Percentiles rank a stretch among this genome's conserved stretches.
Conservation (phyloP, 1,140 invertebrate genomes). For the Listronotus oregonensis region DNA sequence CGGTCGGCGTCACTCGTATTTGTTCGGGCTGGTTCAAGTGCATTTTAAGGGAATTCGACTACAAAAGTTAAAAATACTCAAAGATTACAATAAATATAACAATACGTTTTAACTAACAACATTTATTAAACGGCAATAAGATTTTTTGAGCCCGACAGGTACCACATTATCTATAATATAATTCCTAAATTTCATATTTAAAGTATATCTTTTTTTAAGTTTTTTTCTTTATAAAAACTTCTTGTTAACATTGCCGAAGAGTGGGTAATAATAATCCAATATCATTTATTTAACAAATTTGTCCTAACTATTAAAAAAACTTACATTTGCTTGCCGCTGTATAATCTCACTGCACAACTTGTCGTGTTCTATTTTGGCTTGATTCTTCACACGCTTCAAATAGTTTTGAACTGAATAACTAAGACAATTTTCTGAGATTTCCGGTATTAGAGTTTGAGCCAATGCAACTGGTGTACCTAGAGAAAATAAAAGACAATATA, state of each 20-base stretch:
- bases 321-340: slow-evolving; percentile 51
- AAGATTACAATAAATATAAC: no score
- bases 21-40: slow-evolving; percentile 53
- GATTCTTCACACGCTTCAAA: slow-evolving; percentile 93
- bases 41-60: slow-evolving; percentile 46
- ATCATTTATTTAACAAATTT: neutral
- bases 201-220: no score
- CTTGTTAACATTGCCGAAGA: no score
- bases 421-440: slow-evolving; percentile 89
- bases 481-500: slow-evolving; percentile 10
- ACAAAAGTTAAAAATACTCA: slow-evolving; percentile 22
- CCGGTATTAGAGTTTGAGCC: slow-evolving; percentile 83
- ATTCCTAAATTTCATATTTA: no score
- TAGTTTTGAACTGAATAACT: slow-evolving; percentile 94
- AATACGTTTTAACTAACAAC: no score
- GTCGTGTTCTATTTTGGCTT: slow-evolving; percentile 95
- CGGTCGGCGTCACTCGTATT: slow-evolving; percentile 64
- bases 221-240: no score
- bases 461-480: slow-evolving; percentile 71
- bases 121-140: no score
- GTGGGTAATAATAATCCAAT: no score
- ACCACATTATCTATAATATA: no score
- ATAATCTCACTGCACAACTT: slow-evolving; percentile 69
- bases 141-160: no score
- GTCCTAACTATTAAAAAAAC: slow-evolving; percentile 6